Conservation (phyloP, 2,888 invertebrate species). For the Apamea crenata region DNA sequence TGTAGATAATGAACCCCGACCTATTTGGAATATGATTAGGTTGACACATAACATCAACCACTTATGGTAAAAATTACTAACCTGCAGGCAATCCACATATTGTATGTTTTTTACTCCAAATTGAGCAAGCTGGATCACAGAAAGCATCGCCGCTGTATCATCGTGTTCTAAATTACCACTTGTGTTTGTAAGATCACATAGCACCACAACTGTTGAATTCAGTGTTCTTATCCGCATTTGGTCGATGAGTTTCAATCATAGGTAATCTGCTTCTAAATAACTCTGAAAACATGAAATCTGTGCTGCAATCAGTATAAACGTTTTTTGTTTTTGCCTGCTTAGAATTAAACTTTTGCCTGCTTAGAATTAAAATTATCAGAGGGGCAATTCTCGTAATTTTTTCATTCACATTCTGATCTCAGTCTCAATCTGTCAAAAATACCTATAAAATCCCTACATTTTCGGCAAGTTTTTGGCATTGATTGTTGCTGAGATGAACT, state of each 20-base stretch:
- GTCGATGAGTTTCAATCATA: slow-evolving; percentile 4
- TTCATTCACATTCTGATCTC: too few species aligned
- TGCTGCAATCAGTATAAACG: too few species aligned
- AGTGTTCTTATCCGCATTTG: neutral
- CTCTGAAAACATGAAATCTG: too few species aligned
- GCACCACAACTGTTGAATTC: neutral
- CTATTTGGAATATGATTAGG: too few species aligned
- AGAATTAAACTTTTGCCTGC: neutral
- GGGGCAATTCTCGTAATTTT: too few species aligned
- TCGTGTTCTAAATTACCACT: slow-evolving; percentile 27
- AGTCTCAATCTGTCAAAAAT: too few species aligned
- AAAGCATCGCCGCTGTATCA: slow-evolving; percentile 29
- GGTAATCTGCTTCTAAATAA: neutral
- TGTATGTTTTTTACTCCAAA: slow-evolving; percentile 7
- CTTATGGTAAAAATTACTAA: neutral
- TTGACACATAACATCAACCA: neutral
- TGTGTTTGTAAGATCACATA: slow-evolving; percentile 9
- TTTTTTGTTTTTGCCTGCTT: too few species aligned
- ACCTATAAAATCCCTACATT: too few species aligned
- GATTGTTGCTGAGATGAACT: too few species aligned
- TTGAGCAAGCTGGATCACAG: neutral
- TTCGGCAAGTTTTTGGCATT: too few species aligned
- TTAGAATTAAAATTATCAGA: neutral
- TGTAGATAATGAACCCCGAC: neutral
- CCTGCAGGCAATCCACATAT: slow-evolving; percentile 16